Percentiles rank a stretch among this genome's conserved stretches.
These are phyloP conservation scores for Aix galericulata DNA, from an alignment of 2,113 vertebrate species.

Conservation along the genomic window DNA sequence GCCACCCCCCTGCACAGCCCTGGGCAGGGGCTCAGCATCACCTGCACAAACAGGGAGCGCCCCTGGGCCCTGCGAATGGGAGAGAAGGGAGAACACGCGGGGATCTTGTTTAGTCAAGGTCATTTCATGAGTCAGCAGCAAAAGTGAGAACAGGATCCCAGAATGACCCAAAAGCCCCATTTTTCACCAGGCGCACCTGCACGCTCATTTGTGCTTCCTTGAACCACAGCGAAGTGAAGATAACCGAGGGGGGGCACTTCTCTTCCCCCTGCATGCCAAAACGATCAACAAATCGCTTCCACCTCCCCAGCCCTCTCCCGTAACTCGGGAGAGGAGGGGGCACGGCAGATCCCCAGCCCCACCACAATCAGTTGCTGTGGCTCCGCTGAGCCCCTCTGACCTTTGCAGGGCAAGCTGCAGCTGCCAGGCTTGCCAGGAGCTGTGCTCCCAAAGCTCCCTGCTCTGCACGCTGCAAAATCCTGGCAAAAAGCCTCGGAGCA, in stretches of 20 bases:
- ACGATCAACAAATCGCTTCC: background rate
- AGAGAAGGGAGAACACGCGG: background rate
- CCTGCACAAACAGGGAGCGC: accelerated
- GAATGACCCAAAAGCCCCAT: background rate
- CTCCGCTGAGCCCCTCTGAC: background rate
- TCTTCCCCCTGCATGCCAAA: background rate
- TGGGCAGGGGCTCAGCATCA: background rate
- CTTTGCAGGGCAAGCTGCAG: background rate
- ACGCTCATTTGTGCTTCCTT: accelerated
- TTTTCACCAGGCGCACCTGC: background rate
- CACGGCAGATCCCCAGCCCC: background rate
- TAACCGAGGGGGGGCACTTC: accelerated
- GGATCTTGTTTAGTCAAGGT: accelerated
- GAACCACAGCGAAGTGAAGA: background rate
- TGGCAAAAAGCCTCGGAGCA: background rate
- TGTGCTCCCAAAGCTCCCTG: background rate
- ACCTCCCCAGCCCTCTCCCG: background rate
- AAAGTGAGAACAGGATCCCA: background rate
- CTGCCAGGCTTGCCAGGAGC: background rate
- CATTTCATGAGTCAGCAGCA: background rate
- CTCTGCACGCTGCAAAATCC: background rate
- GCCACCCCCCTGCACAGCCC: background rate
- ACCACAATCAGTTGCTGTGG: background rate
- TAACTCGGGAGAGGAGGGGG: background rate
- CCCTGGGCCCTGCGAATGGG: background rate